A percentile compares a stretch with the other conserved stretches of the same genome.
phyloP scores from a whole-genome alignment of 2,888 invertebrate species.

The Poecilobothrus nobilitatus region DNA sequence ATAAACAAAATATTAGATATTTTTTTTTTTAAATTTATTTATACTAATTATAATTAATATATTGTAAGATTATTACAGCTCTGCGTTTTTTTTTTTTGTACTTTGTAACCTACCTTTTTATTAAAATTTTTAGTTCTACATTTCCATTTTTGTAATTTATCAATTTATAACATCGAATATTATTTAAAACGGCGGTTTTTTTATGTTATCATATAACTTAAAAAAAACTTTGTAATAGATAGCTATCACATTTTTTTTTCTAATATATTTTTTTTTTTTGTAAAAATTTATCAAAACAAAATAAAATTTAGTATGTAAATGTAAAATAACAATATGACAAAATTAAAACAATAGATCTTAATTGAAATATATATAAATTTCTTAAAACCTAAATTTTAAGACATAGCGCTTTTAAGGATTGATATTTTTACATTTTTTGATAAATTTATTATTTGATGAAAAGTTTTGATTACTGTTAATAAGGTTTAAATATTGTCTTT shows the following conservation, averaged over 20 bases:
- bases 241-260: background rate
- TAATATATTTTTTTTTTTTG: background rate
- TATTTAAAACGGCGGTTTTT: background rate
- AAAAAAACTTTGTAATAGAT: background rate
- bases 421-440: background rate
- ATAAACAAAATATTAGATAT: background rate
- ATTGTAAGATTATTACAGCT: background rate
- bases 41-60: background rate
- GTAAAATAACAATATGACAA: background rate
- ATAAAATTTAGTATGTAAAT: background rate
- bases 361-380: background rate
- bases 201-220: background rate
- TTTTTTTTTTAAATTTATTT: background rate
- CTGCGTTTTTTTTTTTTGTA: background rate
- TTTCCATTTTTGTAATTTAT: background rate
- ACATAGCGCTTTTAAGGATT: background rate
- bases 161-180: background rate
- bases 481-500: background rate
- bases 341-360: background rate
- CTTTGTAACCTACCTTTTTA: background rate
- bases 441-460: background rate
- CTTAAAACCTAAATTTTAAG: background rate
- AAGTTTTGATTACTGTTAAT: no score
- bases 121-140: background rate
- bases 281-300: slow-evolving; percentile 2